Conservation (phyloP, 2,797 vertebrate genomes). For the Cuniculus paca region DNA sequence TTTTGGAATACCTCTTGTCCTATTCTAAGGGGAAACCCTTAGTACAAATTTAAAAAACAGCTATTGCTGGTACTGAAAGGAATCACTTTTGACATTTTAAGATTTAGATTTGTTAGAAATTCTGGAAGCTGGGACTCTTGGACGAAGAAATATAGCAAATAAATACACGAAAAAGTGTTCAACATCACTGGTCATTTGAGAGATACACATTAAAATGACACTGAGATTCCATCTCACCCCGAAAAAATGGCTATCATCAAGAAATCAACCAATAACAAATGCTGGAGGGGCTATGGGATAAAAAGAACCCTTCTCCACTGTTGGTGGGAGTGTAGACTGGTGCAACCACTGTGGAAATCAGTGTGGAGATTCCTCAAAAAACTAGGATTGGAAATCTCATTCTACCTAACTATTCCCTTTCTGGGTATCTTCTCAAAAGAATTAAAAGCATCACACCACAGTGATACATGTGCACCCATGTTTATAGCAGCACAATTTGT, state of each 20-base stretch:
- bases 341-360: not conserved
- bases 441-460: not conserved
- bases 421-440: not conserved
- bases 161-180: not conserved
- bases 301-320: not conserved
- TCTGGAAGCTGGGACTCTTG: not conserved
- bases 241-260: not conserved
- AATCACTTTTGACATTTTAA: slow-evolving; percentile 4
- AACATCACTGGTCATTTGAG: not conserved
- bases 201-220: not conserved
- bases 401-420: not conserved
- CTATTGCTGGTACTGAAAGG: not conserved
- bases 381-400: not conserved
- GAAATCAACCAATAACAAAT: not conserved
- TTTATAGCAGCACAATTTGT: not conserved
- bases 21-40: not conserved
- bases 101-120: slow-evolving; percentile 20
- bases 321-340: not conserved
- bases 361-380: not conserved
- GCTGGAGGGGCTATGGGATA: not conserved
- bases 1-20: slow-evolving; percentile 23
- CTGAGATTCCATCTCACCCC: not conserved
- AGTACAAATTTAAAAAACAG: not conserved
- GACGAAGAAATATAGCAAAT: not conserved
- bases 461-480: not conserved